Evolutionary conservation across 1,140 invertebrate species (phyloP).

Genomic region (Monomorium pharaonis): DNA sequence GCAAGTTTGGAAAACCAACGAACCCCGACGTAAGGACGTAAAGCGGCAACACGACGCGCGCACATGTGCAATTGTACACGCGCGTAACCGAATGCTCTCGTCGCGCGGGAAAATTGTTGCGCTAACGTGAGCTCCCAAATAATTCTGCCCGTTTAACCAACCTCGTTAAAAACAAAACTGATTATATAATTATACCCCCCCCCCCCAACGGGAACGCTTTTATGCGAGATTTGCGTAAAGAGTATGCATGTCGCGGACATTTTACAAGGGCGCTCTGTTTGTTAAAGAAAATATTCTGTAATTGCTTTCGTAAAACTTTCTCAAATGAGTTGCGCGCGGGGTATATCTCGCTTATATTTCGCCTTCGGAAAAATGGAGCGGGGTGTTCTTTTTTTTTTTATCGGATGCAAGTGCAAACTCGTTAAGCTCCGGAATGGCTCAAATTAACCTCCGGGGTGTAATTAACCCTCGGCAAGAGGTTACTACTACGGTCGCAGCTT

Average conservation of each 20-base stretch:
- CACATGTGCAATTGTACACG: neutral
- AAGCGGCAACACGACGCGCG: too few relatives aligned
- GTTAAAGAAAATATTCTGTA: neutral
- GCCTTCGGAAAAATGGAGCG: neutral
- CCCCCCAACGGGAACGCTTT: neutral
- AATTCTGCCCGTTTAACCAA: neutral
- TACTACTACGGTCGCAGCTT: slow-evolving; percentile 14
- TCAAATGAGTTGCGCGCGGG: neutral
- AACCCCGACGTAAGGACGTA: neutral
- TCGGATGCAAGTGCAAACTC: slow-evolving; percentile 16
- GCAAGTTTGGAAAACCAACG: slow-evolving; percentile 4
- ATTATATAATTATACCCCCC: neutral
- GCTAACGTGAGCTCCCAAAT: neutral
- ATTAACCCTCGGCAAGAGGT: slow-evolving; percentile 33
- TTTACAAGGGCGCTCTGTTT: neutral
- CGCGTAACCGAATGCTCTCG: neutral
- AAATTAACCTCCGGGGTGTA: slow-evolving; percentile 46
- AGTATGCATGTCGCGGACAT: neutral
- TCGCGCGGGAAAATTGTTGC: neutral
- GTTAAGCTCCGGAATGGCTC: slow-evolving; percentile 49
- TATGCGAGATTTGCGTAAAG: neutral
- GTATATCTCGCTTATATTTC: neutral
- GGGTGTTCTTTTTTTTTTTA: too few relatives aligned
- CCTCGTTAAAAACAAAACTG: neutral
- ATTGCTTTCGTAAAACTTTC: neutral